A percentile compares a stretch with the other conserved stretches of the same genome.
These are phyloP conservation scores for Oxyteleia sp. DNA, from an alignment of 2,888 invertebrate species.

Conservation along the genomic window DNA sequence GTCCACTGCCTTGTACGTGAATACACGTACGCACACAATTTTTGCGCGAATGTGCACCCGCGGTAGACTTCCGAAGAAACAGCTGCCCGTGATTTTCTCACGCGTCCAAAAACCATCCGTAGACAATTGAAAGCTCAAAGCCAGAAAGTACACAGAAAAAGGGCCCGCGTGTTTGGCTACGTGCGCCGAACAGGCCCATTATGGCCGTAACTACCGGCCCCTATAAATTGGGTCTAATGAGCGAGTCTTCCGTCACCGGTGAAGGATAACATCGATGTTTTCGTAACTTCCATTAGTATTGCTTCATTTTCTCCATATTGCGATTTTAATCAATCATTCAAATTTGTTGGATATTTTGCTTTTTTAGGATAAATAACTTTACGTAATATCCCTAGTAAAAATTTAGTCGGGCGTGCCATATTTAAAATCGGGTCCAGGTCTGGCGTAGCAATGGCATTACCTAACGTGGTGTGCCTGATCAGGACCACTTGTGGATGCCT, in stretches of 20 bases:
- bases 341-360: no score
- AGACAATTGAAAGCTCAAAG: conserved; percentile 83
- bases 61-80: conserved; percentile 75
- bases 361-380: no score
- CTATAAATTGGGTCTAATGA: conserved; percentile 64
- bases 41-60: conserved; percentile 65
- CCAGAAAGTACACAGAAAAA: conserved; percentile 67
- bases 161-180: conserved; percentile 55
- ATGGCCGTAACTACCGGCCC: conserved; percentile 57
- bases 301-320: conserved; percentile 24
- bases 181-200: conserved; percentile 46
- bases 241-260: conserved; percentile 47
- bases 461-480: no score
- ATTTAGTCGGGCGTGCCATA: no score
- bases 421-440: no score
- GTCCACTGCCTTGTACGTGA: conserved; percentile 48
- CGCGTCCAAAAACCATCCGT: conserved; percentile 86
- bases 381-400: no score
- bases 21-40: conserved; percentile 57
- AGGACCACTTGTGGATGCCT: no score
- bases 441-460: no score
- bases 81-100: conserved; percentile 86
- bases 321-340: no score
- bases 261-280: conserved; percentile 43
- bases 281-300: no score